Evolutionary conservation across 2,113 vertebrate species (phyloP).

Genomic region (Halichoeres trimaculatus): DNA sequence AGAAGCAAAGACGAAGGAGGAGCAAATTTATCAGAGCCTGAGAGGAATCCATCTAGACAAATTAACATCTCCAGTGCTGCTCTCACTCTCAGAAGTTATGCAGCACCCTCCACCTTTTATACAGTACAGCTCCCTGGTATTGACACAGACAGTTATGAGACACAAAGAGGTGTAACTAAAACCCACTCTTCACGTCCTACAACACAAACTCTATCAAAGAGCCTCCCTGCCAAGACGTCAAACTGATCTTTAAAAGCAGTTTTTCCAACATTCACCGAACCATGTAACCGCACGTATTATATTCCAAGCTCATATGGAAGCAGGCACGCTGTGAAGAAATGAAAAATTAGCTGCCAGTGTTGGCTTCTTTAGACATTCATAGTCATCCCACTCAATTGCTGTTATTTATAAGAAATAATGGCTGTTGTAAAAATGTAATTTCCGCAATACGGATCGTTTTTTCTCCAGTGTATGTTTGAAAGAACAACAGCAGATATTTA

Average conservation of each 20-base stretch:
- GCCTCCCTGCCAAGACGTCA: slow-evolving; percentile 25
- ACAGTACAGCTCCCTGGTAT: neutral
- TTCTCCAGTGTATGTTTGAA: neutral
- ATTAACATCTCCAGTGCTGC: slow-evolving; percentile 1
- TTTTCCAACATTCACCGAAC: slow-evolving; percentile 35
- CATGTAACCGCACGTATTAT: slow-evolving; percentile 39
- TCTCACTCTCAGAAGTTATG: neutral
- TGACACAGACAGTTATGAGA: slow-evolving; percentile 18
- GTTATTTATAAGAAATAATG: slow-evolving; percentile 21
- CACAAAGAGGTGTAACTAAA: slow-evolving; percentile 22
- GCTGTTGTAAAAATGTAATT: slow-evolving; percentile 7
- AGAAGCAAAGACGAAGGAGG: neutral
- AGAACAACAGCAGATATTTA: slow-evolving; percentile 15
- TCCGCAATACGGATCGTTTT: neutral
- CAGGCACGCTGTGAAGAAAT: slow-evolving; percentile 19
- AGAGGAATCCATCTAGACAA: slow-evolving; percentile 9
- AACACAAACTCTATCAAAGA: slow-evolving; percentile 29
- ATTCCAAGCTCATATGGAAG: slow-evolving; percentile 47
- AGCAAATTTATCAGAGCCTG: neutral
- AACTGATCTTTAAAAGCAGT: slow-evolving; percentile 3
- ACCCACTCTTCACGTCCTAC: neutral
- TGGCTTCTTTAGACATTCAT: slow-evolving; percentile 19
- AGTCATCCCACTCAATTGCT: slow-evolving; percentile 19
- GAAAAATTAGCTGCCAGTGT: slow-evolving; percentile 54
- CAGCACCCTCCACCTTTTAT: neutral